Evolutionary conservation across 1,140 invertebrate genomes (phyloP), one percentile per base, ranked within the genome.

Genomic region (Ditylenchus dipsaci): DNA sequence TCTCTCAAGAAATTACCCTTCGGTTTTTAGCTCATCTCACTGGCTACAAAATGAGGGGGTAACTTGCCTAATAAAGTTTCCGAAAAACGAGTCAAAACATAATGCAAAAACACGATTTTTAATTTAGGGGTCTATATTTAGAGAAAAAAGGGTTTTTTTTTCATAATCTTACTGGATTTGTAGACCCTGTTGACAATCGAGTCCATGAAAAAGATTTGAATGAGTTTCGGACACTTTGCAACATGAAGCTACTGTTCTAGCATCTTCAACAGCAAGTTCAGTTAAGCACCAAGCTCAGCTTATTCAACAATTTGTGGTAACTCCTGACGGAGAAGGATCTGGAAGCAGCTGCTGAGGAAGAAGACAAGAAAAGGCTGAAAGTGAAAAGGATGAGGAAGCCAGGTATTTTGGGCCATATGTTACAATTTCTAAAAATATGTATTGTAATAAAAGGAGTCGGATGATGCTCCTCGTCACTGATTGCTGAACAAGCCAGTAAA

Each of bases 211-310:
- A 81, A 49, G 77, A 78, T 42, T 56, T 78, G 8, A 59, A 80
- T 49, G 77, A 78, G 58, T 78, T 78, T 69, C 75, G 8, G 77
- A 78, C 45, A 74, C 78, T 38, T 69, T 78, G 9, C 60, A 69
- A 13, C 67, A 64, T 17, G 77, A 81, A 67, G 78, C 78, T 8
- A 69, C 62, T 19, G 62, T 76, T 0, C n/a, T 78, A 30, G 77
- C 77, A 19, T 57, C 29, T 15, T 69, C 69, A 21, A 71, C 75
- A 21, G 59, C 56, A 0, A 71, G 78, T 43, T 27, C 56, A 11
- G 74, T 78, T 1, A 76, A 76, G 57, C 67, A 78, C 23, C 78
- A 78, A 65, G 76, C 76, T 1, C 66, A 77, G 21, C 62, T 72
- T 17, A 56, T 78, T 30, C 69, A 78, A 53, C 63, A 78, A 61